These are phyloP conservation scores for Characodon lateralis DNA, from an alignment of 2,797 vertebrate species.

Conservation along the genomic window DNA sequence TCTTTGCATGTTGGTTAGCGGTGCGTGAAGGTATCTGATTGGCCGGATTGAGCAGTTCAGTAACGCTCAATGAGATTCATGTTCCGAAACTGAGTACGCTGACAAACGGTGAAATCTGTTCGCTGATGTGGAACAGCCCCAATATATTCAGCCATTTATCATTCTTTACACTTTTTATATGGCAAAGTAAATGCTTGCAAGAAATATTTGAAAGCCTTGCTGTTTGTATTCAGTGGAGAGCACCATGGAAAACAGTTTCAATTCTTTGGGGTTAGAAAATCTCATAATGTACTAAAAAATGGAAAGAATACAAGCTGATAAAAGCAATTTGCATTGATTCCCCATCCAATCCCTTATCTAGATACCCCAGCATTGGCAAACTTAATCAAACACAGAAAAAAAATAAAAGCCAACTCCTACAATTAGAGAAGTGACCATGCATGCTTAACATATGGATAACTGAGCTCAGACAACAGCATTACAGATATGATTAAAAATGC, in stretches of 20 bases:
- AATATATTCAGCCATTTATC: constrained; percentile 47
- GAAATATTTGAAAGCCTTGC: constrained; percentile 45
- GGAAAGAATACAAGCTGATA: constrained; percentile 39
- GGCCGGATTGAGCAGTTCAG: constrained; percentile 39
- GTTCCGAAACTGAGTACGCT: constrained; percentile 49
- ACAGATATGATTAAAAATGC: constrained; percentile 44
- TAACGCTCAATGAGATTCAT: constrained; percentile 27
- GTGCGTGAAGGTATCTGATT: constrained; percentile 52
- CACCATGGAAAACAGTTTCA: background rate
- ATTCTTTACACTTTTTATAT: constrained; percentile 64
- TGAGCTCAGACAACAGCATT: constrained; percentile 11
- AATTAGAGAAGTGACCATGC: background rate
- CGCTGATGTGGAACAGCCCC: constrained; percentile 51
- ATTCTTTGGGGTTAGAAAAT: constrained; percentile 43
- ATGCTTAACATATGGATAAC: background rate
- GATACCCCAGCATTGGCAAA: constrained; percentile 6
- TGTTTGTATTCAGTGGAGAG: constrained; percentile 57
- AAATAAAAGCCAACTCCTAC: background rate
- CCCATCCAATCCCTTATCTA: constrained; percentile 15
- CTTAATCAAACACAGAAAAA: background rate
- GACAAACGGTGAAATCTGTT: constrained; percentile 63
- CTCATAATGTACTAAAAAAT: constrained; percentile 39
- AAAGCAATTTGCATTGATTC: constrained; percentile 50
- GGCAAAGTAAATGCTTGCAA: constrained; percentile 51
- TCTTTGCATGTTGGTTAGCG: constrained; percentile 50